Percentiles rank a stretch among this genome's conserved stretches.
Evolutionary conservation across 2,113 vertebrate genomes (phyloP).

Genomic region (Sander lucioperca): DNA sequence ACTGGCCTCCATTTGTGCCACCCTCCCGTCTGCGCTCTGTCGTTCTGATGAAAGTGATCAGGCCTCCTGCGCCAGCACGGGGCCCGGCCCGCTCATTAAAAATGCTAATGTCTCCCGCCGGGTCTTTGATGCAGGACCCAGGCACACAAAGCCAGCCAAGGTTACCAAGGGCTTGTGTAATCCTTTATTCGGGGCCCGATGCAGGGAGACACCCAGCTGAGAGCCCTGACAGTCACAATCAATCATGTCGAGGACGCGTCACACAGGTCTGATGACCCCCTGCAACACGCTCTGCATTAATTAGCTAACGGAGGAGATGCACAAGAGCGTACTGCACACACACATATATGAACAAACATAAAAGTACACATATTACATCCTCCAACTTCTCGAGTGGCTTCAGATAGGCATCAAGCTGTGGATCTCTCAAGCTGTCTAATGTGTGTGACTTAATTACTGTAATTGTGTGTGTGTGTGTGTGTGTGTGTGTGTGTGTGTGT

Average conservation of each 20-base stretch:
- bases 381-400: slow-evolving; percentile 35
- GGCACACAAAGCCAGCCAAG: slow-evolving; percentile 82
- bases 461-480: slow-evolving; percentile 9
- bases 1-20: slow-evolving; percentile 22
- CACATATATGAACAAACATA: slow-evolving; percentile 15
- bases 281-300: slow-evolving; percentile 70
- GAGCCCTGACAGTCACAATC: slow-evolving; percentile 81
- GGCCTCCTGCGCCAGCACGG: slow-evolving; percentile 75
- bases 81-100: slow-evolving; percentile 81
- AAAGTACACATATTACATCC: slow-evolving; percentile 15
- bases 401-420: slow-evolving; percentile 35
- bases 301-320: slow-evolving; percentile 58
- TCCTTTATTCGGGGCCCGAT: slow-evolving; percentile 74
- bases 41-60: slow-evolving; percentile 73
- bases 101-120: slow-evolving; percentile 83
- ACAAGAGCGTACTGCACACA: not conserved
- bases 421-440: slow-evolving; percentile 28
- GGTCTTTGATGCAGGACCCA: slow-evolving; percentile 83
- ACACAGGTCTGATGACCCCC: slow-evolving; percentile 67
- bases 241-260: slow-evolving; percentile 75
- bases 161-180: slow-evolving; percentile 81
- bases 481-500: slow-evolving; percentile 15
- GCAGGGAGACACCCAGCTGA: slow-evolving; percentile 75
- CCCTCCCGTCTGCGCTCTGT: slow-evolving; percentile 25
- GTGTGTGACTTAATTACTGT: slow-evolving; percentile 56